A percentile compares a stretch with the other conserved stretches of the same genome.
Evolutionary conservation across 2,797 vertebrate genomes (phyloP).

Genomic region (Macropodus opercularis): DNA sequence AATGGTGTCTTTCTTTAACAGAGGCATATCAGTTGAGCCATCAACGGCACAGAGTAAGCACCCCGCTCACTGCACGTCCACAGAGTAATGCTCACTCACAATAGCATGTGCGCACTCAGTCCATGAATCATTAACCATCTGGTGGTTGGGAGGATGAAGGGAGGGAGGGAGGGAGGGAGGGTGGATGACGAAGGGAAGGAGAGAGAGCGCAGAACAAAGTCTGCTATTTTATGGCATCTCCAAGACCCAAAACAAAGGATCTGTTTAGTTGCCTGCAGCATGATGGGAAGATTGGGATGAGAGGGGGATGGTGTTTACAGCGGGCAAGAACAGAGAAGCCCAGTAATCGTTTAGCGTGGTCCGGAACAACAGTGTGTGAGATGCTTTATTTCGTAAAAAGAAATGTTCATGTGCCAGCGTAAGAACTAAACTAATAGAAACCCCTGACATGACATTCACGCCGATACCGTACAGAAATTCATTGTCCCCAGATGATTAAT

Average conservation of each 20-base stretch:
- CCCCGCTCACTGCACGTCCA: conserved; percentile 57
- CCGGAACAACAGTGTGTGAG: background rate
- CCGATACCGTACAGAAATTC: background rate
- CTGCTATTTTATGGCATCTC: conserved; percentile 73
- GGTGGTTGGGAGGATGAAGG: conserved; percentile 58
- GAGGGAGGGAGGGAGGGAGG: conserved; percentile 17
- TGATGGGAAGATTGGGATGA: conserved; percentile 47
- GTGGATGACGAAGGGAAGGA: conserved; percentile 21
- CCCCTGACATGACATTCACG: too few relatives aligned
- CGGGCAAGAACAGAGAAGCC: conserved; percentile 34
- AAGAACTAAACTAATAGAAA: background rate
- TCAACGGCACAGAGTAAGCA: conserved; percentile 27
- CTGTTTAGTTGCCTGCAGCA: conserved; percentile 67
- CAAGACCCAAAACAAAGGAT: conserved; percentile 74
- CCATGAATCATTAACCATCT: conserved; percentile 83
- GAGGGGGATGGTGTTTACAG: conserved; percentile 4
- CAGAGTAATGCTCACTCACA: conserved; percentile 64
- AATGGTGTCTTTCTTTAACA: background rate
- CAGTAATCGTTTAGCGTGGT: conserved; percentile 30
- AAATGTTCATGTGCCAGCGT: background rate
- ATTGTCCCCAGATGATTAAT: background rate
- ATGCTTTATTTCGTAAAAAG: background rate
- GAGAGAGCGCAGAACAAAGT: conserved; percentile 70
- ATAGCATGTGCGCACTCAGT: conserved; percentile 62
- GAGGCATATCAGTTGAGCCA: background rate